These are phyloP conservation scores for Rhynchotus rufescens DNA, from an alignment of 2,797 vertebrate genomes.

Conservation along the genomic window DNA sequence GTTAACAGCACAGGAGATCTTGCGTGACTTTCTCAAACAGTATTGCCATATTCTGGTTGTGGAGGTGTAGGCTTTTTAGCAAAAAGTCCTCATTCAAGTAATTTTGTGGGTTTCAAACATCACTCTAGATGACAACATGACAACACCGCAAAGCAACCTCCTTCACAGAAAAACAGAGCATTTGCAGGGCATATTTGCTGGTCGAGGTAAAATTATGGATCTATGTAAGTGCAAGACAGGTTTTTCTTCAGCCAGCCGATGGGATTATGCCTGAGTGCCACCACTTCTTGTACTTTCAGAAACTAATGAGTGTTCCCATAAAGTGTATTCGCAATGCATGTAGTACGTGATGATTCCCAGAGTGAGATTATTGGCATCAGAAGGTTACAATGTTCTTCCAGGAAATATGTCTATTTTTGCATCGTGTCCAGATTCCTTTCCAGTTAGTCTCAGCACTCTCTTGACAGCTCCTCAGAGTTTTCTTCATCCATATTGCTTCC, in stretches of 20 bases:
- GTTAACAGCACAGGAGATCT: neutral
- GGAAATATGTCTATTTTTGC: neutral
- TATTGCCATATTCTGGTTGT: neutral
- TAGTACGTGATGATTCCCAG: neutral
- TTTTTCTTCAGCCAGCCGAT: neutral
- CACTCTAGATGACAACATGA: neutral
- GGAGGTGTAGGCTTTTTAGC: neutral
- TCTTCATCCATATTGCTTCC: neutral
- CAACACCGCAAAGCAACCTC: neutral
- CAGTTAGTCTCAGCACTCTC: neutral
- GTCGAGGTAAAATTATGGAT: neutral
- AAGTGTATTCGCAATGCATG: neutral
- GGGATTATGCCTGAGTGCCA: fast-evolving
- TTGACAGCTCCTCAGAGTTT: neutral
- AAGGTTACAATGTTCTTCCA: neutral
- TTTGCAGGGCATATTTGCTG: neutral
- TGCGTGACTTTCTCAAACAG: neutral
- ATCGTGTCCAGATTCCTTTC: neutral
- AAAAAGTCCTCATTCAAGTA: neutral
- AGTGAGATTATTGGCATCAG: neutral
- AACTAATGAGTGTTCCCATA: fast-evolving
- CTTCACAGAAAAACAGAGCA: neutral
- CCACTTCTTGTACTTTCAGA: neutral
- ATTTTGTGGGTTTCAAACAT: neutral
- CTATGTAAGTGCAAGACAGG: fast-evolving